Base-by-base conservation (phyloP, 2,113 vertebrate genomes). In the Jacana jacana region DNA sequence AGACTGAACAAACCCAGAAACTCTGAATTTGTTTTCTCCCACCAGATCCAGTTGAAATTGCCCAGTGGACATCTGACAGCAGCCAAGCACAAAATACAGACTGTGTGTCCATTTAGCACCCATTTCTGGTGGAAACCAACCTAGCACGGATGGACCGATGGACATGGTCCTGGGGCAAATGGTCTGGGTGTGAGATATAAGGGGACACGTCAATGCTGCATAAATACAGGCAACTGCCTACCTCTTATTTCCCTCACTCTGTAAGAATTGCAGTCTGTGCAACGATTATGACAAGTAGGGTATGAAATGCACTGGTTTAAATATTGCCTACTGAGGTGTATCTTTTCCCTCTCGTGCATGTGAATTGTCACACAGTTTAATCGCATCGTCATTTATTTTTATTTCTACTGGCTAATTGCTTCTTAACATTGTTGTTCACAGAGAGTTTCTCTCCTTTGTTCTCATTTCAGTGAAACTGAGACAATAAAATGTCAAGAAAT, bases 331-430 rank as follows among this genome's bases (percentile, higher is more conserved):
- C 75, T 25, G 76, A 10, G 19, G 35, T 4, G 49, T 27, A 83
- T 57, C 81, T 82, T 68, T 93, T 82, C 85, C 84, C 71, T 80
- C 76, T 23, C 4, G 10, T 75, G 71, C 77, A 15, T 5, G 42
- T n/a, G 95, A 83, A 1, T 23, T 93, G 93, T 91, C 91, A 81
- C 84, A 31, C 3, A 42, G 81, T 92, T 72, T 18, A 48, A 81
- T 40, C 9, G 60, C 92, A 93, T 75, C 42, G 35, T 7, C 30
- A 5, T 76, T 86, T 87, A 35, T 84, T 96, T 79, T 79, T 93
- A 87, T 81, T 96, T 92, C 81, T 64, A 25, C 91, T 79, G 81
- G 65, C 77, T 96, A 97, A 97, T 97, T 96, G 93, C 95, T 97
- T 72, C 90, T 96, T 96, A 91, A 69, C 93, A 84, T 93, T 49